Base-by-base conservation (phyloP, 2,888 invertebrate genomes). In the Acleris holmiana region DNA sequence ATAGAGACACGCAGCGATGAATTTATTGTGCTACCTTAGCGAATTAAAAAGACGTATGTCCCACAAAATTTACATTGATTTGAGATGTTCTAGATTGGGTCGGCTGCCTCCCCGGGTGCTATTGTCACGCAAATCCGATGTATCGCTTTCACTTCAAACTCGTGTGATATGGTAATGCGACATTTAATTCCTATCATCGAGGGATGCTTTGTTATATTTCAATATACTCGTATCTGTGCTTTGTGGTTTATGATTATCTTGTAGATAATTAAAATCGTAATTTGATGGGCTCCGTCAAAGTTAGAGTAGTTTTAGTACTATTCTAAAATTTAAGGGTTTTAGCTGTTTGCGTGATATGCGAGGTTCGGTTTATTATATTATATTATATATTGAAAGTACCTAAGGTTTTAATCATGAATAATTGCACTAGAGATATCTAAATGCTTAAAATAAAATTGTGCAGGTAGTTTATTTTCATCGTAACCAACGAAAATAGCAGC, bases 61-160 rank as follows among this genome's bases (percentile, higher is more conserved):
- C 58, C 8, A 19, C 18, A 19, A 29, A 48, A n/a, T 58, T 59
- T 25, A n/a, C 19, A 44, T 29, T 13, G n/a, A 48, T 25, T 54
- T 53, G 21, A 4, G 48, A 41, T 25, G 21, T 48, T 64, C 59
- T 29, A 48, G 53, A 41, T 51, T 58, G 48, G 40, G 10, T 15
- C n/a, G 18, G 47, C 23, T 23, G 49, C 65, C 69, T 67, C 71
- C 78, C 67, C 74, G 75, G 75, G 69, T 76, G 65, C 78, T 81
- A 88, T 87, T 89, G 89, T 89, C 80, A 77, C 81, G 79, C 83
- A 90, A 89, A 91, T 90, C 89, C 89, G 82, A 87, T 86, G 85
- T 91, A 89, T 89, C 88, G 88, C 83, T 86, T 87, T 86, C 88
- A 84, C 85, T 88, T 80, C 79, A 84, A 87, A 86, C 85, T 85